phyloP scores from a whole-genome alignment of 2,113 vertebrate genomes.

The Paratilapia polleni region DNA sequence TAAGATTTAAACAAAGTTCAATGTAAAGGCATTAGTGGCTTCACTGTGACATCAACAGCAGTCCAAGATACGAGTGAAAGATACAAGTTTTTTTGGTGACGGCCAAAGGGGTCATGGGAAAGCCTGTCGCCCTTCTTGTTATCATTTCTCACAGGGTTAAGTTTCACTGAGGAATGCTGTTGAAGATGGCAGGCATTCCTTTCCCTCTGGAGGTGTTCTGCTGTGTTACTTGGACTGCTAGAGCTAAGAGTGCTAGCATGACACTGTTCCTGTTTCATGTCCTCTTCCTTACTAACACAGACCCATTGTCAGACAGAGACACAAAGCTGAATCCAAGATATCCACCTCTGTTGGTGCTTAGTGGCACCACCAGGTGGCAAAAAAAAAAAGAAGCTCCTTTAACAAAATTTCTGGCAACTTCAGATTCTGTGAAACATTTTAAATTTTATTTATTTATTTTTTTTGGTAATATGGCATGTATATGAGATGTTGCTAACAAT shows the following conservation, averaged over 20 bases:
- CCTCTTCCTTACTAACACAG: conserved; percentile 1
- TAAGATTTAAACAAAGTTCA: background rate
- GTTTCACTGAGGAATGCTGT: conserved; percentile 80
- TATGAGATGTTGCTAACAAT: conserved; percentile 3
- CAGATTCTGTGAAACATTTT: background rate
- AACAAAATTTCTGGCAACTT: background rate
- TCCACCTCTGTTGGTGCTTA: background rate
- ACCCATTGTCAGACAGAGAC: conserved; percentile 12
- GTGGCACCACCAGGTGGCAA: conserved; percentile 39
- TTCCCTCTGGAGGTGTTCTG: conserved; percentile 62
- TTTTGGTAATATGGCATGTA: background rate
- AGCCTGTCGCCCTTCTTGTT: conserved; percentile 70
- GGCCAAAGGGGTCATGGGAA: conserved; percentile 80
- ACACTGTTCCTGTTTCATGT: conserved; percentile 40
- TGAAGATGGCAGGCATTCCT: conserved; percentile 68
- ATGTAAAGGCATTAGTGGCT: conserved; percentile 4
- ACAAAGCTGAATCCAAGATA: conserved; percentile 1
- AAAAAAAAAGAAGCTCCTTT: conserved; percentile 20
- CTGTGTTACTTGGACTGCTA: conserved; percentile 13
- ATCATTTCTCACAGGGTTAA: conserved; percentile 71
- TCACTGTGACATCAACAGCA: conserved; percentile 36
- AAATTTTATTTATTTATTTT: background rate
- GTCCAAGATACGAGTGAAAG: conserved; percentile 25
- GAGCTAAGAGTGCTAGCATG: conserved; percentile 23
- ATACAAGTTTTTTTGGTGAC: conserved; percentile 39